phyloP scores from a whole-genome alignment of 2,888 invertebrate species.

The Lathronympha strigana region DNA sequence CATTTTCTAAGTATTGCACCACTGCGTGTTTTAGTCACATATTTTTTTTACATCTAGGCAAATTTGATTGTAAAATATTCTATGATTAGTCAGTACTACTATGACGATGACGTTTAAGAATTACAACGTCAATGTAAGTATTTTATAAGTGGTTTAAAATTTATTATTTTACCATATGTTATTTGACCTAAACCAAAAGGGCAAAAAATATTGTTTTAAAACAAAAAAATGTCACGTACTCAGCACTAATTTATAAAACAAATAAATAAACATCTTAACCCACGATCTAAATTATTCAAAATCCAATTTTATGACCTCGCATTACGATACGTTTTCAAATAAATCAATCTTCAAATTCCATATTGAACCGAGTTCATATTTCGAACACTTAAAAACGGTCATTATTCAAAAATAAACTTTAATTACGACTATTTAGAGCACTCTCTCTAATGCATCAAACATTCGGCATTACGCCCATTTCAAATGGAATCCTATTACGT shows the following conservation, averaged over 20 bases:
- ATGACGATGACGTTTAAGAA: too few species aligned
- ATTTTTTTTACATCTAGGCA: too few species aligned
- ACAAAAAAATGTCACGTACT: conserved; percentile 18
- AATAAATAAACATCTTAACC: conserved; percentile 11
- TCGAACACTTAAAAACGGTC: conserved; percentile 18
- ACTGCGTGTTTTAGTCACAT: background rate
- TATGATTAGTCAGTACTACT: too few species aligned
- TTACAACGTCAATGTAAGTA: too few species aligned
- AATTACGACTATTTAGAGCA: background rate
- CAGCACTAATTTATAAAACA: background rate
- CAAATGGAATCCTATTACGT: conserved; percentile 13
- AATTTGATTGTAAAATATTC: too few species aligned
- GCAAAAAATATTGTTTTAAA: background rate
- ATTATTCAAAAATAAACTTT: conserved; percentile 29
- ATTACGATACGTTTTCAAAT: conserved; percentile 13
- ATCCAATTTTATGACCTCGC: background rate
- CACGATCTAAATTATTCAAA: background rate
- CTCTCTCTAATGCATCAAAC: conserved; percentile 15
- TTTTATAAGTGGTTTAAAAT: background rate
- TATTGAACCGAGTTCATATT: conserved; percentile 12
- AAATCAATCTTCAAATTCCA: conserved; percentile 16
- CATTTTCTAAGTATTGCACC: conserved; percentile 6
- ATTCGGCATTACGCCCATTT: conserved; percentile 4
- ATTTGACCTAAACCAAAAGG: background rate
- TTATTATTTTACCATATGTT: background rate